Conservation (phyloP, 1,140 invertebrate genomes). For the Philopotamus ludificatus region DNA sequence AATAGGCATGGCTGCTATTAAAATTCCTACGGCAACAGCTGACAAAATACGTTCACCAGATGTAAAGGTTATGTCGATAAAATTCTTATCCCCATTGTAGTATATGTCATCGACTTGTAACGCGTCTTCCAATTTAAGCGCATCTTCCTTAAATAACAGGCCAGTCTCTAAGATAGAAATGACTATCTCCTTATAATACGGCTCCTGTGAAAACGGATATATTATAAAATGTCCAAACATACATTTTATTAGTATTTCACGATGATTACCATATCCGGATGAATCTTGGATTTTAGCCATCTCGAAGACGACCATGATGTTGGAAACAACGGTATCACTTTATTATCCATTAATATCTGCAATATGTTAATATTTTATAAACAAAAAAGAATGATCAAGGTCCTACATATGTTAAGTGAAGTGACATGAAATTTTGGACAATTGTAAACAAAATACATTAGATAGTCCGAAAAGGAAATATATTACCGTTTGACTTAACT, state of each 20-base stretch:
- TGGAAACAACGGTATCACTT: slow-evolving; percentile 4
- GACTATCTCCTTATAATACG: background rate
- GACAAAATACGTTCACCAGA: slow-evolving; percentile 12
- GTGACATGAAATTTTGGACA: too few species aligned
- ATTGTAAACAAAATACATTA: too few species aligned
- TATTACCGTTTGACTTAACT: too few species aligned
- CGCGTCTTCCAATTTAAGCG: slow-evolving; percentile 22
- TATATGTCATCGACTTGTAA: slow-evolving; percentile 11
- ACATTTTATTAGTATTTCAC: background rate
- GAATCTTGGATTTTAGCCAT: slow-evolving; percentile 19
- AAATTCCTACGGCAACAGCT: slow-evolving; percentile 20
- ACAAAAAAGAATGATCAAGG: too few species aligned
- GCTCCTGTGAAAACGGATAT: slow-evolving; percentile 2
- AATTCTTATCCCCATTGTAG: background rate
- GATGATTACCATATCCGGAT: slow-evolving; percentile 19
- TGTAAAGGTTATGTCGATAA: background rate
- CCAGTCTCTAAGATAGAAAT: slow-evolving; percentile 30
- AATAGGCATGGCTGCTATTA: slow-evolving; percentile 12
- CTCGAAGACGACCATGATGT: slow-evolving; percentile 3
- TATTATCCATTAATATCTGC: slow-evolving; percentile 11
- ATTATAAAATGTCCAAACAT: background rate
- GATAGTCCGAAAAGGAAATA: too few species aligned
- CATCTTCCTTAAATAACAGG: slow-evolving; percentile 34
- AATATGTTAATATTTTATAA: too few species aligned
- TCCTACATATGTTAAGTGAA: too few species aligned